These are phyloP conservation scores for Xestia ashworthii DNA, from an alignment of 2,888 invertebrate species.

Conservation along the genomic window DNA sequence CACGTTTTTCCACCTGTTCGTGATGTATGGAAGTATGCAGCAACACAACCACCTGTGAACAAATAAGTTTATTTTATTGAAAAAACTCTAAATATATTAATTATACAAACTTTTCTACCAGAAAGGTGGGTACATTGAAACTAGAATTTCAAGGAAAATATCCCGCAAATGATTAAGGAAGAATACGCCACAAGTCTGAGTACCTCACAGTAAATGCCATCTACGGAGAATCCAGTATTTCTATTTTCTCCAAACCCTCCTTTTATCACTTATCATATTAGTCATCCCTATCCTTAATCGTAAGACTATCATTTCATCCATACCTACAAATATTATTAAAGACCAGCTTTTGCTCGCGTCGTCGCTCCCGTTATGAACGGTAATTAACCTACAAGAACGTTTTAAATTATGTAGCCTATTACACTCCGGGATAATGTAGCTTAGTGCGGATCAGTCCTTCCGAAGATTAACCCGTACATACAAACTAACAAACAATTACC, in stretches of 20 bases:
- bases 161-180: neutral
- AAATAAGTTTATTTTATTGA: neutral
- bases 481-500: too few relatives aligned
- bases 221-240: neutral
- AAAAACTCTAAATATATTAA: neutral
- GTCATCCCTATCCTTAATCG: neutral
- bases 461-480: too few relatives aligned
- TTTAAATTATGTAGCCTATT: too few relatives aligned
- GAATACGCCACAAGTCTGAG: neutral
- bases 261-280: neutral
- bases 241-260: conserved; percentile 5
- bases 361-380: too few relatives aligned
- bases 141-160: neutral
- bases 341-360: too few relatives aligned
- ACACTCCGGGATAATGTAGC: too few relatives aligned
- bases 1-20: conserved; percentile 86
- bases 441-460: too few relatives aligned
- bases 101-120: neutral
- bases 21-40: conserved; percentile 83
- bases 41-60: conserved; percentile 87
- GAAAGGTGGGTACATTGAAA: too few relatives aligned
- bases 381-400: too few relatives aligned
- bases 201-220: neutral
- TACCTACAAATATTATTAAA: neutral
- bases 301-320: neutral